Evolutionary conservation across 2,113 vertebrate genomes (phyloP).

Genomic region (Gobio gobio): DNA sequence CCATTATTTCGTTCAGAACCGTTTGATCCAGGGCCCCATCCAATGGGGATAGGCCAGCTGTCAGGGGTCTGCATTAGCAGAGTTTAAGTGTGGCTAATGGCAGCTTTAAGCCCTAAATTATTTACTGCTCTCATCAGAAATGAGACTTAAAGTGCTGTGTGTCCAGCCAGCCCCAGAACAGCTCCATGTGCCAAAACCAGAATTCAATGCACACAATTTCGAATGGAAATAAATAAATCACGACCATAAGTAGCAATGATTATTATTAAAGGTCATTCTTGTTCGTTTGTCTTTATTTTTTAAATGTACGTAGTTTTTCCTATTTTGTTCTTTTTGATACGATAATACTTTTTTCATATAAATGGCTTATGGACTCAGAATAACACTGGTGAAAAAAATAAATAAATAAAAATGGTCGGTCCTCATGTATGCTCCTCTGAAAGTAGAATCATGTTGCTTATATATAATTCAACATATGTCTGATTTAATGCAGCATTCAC

Average conservation of each 20-base stretch:
- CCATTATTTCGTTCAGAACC: constrained; percentile 43
- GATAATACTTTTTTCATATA: not conserved
- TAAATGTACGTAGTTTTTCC: not conserved
- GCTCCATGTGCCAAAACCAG: constrained; percentile 51
- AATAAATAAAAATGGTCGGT: constrained; percentile 54
- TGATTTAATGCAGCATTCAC: constrained; percentile 77
- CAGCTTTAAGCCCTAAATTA: constrained; percentile 62
- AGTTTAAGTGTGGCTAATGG: constrained; percentile 53
- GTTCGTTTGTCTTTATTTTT: not conserved
- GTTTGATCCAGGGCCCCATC: constrained; percentile 47
- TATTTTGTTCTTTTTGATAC: not conserved
- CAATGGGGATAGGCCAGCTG: constrained; percentile 51
- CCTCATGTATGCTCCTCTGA: constrained; percentile 64
- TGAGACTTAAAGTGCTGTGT: constrained; percentile 56
- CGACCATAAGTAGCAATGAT: not conserved
- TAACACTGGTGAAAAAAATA: not conserved
- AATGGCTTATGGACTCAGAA: constrained; percentile 26
- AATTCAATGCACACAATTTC: constrained; percentile 29
- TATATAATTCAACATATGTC: constrained; percentile 76
- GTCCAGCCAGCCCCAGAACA: constrained; percentile 41
- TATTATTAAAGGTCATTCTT: not conserved
- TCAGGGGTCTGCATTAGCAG: constrained; percentile 50
- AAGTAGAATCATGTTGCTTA: constrained; percentile 74
- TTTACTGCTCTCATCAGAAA: constrained; percentile 62
- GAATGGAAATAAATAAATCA: constrained; percentile 1